Evolutionary conservation across 23 tunicate species (phyloP), one percentile per base, ranked within the genome.

Genomic region (Trididemnum miniatum): DNA sequence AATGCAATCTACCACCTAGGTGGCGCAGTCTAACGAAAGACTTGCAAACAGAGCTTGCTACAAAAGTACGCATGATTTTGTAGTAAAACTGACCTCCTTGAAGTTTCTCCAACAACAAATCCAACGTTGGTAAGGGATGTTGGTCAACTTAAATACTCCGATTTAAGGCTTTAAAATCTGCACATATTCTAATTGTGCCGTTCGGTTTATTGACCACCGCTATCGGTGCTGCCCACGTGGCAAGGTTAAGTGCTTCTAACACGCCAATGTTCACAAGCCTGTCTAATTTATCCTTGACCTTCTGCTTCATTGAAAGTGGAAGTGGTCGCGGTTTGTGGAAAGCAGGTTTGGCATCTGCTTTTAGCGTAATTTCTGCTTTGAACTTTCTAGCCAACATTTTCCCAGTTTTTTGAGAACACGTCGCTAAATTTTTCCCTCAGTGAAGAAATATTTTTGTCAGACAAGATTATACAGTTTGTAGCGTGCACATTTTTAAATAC

Each of bases 231-330:
- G n/a, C n/a, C n/a, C n/a, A n/a, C n/a, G n/a, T 15, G 12, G 18
- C 15, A 18, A 9, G 57, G 15, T 15, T 63, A 4, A 63, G 5
- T n/a, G 24, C 7, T 24, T 15, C 27, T 7, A 15, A 63, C 7
- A 18, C 22, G 24, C 4, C 28, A 18, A 22, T n/a, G 27, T n/a
- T 4, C 4, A 20, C 69, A 15, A 63, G 25, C n/a, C 69, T 63
- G 28, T 63, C 25, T 7, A 63, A 20, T 63, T 63, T 25, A 49
- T 49, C 57, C n/a, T 63, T 18, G 25, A 63, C 28, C 25, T 22
- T 24, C n/a, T 63, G 69, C 69, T 63, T 63, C 24, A 20, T 63
- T 22, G 69, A 18, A 63, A 63, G 25, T 63, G 69, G 69, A 63
- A 63, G 18, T 15, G 69, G 24, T 15, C 69, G 25, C n/a, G 69